These are phyloP conservation scores for Stegostoma tigrinum DNA, from an alignment of 2,113 vertebrate species.

Conservation along the genomic window DNA sequence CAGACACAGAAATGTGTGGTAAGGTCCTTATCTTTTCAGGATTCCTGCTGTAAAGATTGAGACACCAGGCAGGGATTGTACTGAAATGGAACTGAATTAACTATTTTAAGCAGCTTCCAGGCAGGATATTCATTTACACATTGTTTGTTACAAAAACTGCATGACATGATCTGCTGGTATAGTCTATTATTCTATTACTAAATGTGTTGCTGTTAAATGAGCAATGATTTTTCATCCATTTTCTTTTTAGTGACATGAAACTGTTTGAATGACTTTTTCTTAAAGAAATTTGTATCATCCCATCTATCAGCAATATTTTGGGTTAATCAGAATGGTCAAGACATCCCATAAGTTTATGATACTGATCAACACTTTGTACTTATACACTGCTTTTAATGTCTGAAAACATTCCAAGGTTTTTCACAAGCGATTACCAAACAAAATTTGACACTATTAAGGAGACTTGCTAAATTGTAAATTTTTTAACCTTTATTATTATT, in stretches of 20 bases:
- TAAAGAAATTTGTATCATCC: not conserved
- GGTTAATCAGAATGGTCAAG: not conserved
- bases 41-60: not conserved
- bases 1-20: constrained; percentile 17
- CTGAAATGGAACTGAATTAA: not conserved
- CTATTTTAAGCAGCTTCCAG: not conserved
- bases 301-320: not conserved
- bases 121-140: not conserved
- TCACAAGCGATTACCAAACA: not conserved
- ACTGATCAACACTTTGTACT: not conserved
- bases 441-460: not conserved
- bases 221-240: not conserved
- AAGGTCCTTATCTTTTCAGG: not conserved
- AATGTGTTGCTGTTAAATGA: not conserved
- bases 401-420: not conserved
- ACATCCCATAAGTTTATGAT: not conserved
- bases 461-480: not conserved
- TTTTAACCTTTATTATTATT: not conserved
- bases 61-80: not conserved
- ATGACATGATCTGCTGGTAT: not conserved
- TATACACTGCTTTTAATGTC: not conserved
- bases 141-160: not conserved
- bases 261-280: not conserved
- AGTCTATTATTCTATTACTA: not conserved
- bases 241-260: too few relatives aligned